Evolutionary conservation across 2,888 invertebrate genomes (phyloP), one percentile per base, ranked within the genome.

Genomic region (Synanthedon myopaeformis): DNA sequence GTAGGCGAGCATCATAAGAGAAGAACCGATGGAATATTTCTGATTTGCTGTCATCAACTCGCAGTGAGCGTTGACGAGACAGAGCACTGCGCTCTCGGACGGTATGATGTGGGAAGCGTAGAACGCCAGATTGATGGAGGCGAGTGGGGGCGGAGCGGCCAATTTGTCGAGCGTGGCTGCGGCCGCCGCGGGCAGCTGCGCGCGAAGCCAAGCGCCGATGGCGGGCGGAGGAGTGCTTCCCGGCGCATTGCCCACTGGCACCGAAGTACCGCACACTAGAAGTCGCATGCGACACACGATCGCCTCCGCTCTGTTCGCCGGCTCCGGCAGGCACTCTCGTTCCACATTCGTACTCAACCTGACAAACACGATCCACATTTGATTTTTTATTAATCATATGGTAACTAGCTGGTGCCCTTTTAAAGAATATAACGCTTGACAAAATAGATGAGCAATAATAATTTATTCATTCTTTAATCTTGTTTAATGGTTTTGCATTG

Each of bases 31-130:
- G 1, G 82, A 79, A 65, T 85, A 87, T 56, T 81, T 82, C 14
- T 66, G 63, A 59, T 73, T 78, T n/a, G 74, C 71, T 51, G 76
- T 85, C 60, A 86, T 86, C 42, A 83, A 68, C 61, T 87, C 87
- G 61, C 86, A 82, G 65, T 88, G 87, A 0, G 79, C 73, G 0
- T 79, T 72, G 11, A 95, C 91, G 4, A 95, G 91, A 53, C 91
- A 91, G n/a, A 94, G 86, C 3, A 95, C 91, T 61, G 94, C 95
- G 65, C 93, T 94, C 72, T 96, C 96, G 0, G 93, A 92, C 12
- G 96, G 95, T 59, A 96, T 92, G 42, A 94, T 91, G 70, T 96
- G 94, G 58, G 91, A 91, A 42, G 92, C 89, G 45, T 45, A 12
- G 57, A 58, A 54, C 11, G 82, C 83, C 58, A 81, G 56, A 57